Evolutionary conservation across 2,888 invertebrate genomes (phyloP), one percentile per base, ranked within the genome.

Genomic region (Sminthurides aquaticus): DNA sequence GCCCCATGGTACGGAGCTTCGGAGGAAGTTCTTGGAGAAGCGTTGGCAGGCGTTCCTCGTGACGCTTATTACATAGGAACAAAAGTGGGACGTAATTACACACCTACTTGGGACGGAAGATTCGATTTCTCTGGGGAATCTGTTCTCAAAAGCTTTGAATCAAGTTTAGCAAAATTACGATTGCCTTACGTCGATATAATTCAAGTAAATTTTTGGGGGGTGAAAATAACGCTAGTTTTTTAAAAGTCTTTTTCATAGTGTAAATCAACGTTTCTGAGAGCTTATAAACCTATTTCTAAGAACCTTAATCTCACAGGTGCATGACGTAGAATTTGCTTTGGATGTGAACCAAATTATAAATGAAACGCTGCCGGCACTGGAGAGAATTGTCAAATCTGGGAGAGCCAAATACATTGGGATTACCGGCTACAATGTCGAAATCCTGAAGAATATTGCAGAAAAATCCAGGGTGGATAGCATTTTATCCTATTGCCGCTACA

Each of bases 1-100:
- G 90, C 89, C 0, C 93, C 93, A 0, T 96, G 87, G 87, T 96
- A 96, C 77, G 96, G 96, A 0, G 61, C 55, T 67, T 89, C 95
- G 0, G 95, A 96, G 79, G 82, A 82, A 69, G 82, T 88, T 15
- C 80, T 95, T 25, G 96, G 95, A 69, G 86, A 89, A 83, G 92
- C 91, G 0, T 80, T 96, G 1, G 82, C 84, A 75, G 84, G 82
- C 60, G 82, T 96, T 62, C 95, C 95, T 0, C 82, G 97, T 48
- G 77, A 87, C 67, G 84, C 90, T 0, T 97, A 88, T 79, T 93
- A 89, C 77, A 83, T 97, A 57, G 91, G 87, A n/a, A 94, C 94
- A 28, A 97, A 97, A 83, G 88, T 91, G 3, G 60, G 59, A 22
- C 52, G 74, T 48, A 70, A 72, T 59, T 73, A 54, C 49, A 74